phyloP scores from a whole-genome alignment of 2,113 vertebrate species.

The Larimichthys crocea region DNA sequence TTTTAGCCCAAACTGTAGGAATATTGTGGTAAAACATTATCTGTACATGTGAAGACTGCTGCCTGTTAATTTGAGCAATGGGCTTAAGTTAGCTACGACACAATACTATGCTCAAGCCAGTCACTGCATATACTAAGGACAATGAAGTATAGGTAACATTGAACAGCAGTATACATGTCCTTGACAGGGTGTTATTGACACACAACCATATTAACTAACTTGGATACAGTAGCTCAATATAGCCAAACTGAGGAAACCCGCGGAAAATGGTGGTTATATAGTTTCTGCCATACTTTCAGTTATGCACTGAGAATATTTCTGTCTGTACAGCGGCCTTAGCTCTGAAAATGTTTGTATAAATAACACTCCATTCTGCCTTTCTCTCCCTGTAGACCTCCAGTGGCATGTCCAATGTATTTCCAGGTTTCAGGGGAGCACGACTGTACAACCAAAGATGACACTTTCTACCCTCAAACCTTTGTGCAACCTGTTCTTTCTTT shows the following conservation, averaged over 20 bases:
- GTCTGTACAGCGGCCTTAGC: constrained; percentile 10
- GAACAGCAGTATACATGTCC: neutral
- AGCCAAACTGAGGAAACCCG: neutral
- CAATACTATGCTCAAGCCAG: neutral
- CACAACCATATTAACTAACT: neutral
- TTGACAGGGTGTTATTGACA: neutral
- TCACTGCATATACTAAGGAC: neutral
- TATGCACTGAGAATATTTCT: neutral
- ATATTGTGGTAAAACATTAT: neutral
- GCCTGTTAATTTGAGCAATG: neutral
- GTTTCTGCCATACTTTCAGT: neutral
- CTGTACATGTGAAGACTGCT: neutral
- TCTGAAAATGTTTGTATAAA: constrained; percentile 18
- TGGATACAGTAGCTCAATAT: neutral
- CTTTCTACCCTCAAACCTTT: constrained; percentile 13
- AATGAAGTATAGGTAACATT: neutral
- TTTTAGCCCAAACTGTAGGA: neutral
- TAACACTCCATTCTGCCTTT: neutral
- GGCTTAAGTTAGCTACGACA: neutral
- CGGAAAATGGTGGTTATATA: neutral
- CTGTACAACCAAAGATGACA: constrained; percentile 19
- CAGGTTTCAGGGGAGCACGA: constrained; percentile 2
- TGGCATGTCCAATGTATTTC: neutral
- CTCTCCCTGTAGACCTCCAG: neutral
- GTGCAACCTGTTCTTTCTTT: constrained; percentile 4